phyloP scores from a whole-genome alignment of 1,140 invertebrate genomes.

The Tenebrio molitor region DNA sequence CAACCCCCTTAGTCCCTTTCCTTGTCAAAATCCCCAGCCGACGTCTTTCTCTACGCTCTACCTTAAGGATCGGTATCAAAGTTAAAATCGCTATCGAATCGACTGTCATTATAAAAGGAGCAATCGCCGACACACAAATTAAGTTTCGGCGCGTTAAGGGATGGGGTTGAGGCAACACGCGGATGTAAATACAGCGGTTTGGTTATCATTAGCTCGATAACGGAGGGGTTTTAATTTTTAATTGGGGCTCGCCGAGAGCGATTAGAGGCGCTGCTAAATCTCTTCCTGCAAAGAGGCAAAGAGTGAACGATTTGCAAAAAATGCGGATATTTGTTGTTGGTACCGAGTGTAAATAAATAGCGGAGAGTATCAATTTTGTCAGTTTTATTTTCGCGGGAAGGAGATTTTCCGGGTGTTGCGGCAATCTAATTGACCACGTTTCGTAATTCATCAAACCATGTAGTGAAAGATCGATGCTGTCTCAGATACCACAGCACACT shows the following conservation, averaged over 20 bases:
- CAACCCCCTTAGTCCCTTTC: conserved; percentile 49
- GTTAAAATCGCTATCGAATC: conserved; percentile 32
- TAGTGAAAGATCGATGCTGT: not conserved
- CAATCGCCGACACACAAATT: conserved; percentile 10
- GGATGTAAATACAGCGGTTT: too few relatives aligned
- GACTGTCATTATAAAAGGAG: conserved; percentile 6
- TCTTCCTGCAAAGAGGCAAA: too few relatives aligned
- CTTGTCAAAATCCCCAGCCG: conserved; percentile 46
- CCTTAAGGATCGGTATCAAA: conserved; percentile 35
- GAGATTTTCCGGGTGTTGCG: not conserved
- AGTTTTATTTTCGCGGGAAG: not conserved
- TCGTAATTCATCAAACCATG: not conserved
- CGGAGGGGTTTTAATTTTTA: too few relatives aligned
- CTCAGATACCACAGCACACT: too few relatives aligned
- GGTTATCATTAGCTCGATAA: too few relatives aligned
- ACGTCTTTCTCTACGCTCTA: conserved; percentile 44
- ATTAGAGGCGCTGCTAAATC: too few relatives aligned
- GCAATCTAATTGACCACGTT: not conserved
- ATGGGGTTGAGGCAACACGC: not conserved
- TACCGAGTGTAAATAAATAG: too few relatives aligned
- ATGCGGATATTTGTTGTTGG: too few relatives aligned
- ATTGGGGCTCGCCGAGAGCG: too few relatives aligned
- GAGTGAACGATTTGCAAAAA: too few relatives aligned
- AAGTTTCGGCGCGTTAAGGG: not conserved
- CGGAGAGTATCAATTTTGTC: too few relatives aligned